Evolutionary conservation across 2,888 invertebrate species (phyloP).

Genomic region (Clunio marinus): DNA sequence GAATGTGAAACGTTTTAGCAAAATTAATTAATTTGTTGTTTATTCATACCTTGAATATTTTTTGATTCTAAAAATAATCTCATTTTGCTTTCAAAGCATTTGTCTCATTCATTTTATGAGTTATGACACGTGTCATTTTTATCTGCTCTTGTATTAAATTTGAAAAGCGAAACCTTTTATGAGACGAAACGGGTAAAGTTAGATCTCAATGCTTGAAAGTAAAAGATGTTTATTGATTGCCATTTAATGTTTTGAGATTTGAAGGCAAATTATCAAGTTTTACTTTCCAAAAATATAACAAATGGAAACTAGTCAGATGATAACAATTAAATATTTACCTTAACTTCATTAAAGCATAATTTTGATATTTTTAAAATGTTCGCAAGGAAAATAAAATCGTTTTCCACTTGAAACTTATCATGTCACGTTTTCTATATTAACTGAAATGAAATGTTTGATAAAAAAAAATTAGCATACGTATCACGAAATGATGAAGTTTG

Average conservation of each 20-base stretch:
- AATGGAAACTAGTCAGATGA: too few species aligned
- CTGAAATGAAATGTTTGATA: too few species aligned
- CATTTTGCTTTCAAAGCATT: background rate
- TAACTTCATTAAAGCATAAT: too few species aligned
- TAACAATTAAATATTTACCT: too few species aligned
- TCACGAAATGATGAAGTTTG: too few species aligned
- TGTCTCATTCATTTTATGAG: background rate
- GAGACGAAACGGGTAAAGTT: background rate
- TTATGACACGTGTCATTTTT: slow-evolving; percentile 24
- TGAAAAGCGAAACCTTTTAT: background rate
- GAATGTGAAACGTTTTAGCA: background rate
- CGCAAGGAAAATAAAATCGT: too few species aligned
- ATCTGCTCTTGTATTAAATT: background rate
- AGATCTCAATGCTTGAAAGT: background rate
- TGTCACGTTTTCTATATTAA: too few species aligned
- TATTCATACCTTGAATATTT: background rate
- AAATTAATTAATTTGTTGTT: slow-evolving; percentile 28
- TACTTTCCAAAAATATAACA: too few species aligned
- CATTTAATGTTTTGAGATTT: background rate
- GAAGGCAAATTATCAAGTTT: too few species aligned
- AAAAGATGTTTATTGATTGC: background rate
- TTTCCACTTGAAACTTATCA: too few species aligned
- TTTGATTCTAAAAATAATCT: background rate
- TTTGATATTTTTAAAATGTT: too few species aligned
- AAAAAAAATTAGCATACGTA: too few species aligned